Evolutionary conservation across 2,113 vertebrate species (phyloP), one percentile per base, ranked within the genome.

Genomic region (Lipophrys pholis): DNA sequence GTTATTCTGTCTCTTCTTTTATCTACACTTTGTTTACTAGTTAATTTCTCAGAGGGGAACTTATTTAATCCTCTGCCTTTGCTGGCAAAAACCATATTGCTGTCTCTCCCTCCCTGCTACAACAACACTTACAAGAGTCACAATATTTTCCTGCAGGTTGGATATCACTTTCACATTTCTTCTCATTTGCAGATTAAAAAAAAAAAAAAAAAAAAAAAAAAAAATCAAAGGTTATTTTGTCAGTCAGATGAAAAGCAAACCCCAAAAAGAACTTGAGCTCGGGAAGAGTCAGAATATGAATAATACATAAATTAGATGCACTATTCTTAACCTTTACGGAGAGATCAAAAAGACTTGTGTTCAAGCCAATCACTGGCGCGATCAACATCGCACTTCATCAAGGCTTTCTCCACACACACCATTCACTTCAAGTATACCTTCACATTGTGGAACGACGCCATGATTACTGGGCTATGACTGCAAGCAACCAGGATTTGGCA

Each of bases 11-110:
- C 82, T 79, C 71, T 62, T 55, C 83, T 85, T 91, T 90, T 75
- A 85, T 89, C 87, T 83, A 55, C 48, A 68, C 76, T 81, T 83
- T 78, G 62, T 73, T 78, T 67, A 61, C 73, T 69, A 82, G 88
- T 90, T 90, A 50, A 89, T 88, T 89, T 91, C 81, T 90, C 87
- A 86, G 86, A 91, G 83, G 82, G 69, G 81, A 86, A 85, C 71
- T 81, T 83, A 75, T 71, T 91, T 87, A 90, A 89, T 91, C 90
- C 81, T 43, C 62, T 38, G 62, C n/a, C 36, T 84, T 86, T 80
- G 59, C 56, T 58, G 40, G 56, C 10, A 38, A 66, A 79, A 66
- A 55, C 62, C 36, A 14, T 40, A 59, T 73, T 73, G 68, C 42
- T 66, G 60, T 36, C 55, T 57, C 6, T 53, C 55, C 54, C 6